Percentiles rank a stretch among this genome's conserved stretches.
phyloP scores from a whole-genome alignment of 2,113 vertebrate species.

The Callipepla californica region DNA sequence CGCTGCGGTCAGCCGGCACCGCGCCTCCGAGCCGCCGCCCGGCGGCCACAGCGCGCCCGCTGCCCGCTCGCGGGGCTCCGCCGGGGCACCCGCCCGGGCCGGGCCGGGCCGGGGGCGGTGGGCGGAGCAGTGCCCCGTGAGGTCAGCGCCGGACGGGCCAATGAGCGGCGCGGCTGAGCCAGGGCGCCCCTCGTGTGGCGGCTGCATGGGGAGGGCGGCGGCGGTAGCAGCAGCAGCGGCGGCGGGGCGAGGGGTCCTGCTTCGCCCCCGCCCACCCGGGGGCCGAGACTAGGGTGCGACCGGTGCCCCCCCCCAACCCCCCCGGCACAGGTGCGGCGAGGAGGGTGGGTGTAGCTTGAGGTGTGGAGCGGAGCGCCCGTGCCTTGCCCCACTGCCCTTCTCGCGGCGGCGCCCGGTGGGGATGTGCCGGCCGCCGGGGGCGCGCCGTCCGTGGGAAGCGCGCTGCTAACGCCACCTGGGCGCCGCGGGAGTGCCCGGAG shows the following conservation, averaged over 20 bases:
- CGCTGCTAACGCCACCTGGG: slow-evolving; percentile 44
- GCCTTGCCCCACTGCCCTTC: background rate
- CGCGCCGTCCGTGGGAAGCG: slow-evolving; percentile 30
- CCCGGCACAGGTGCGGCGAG: background rate
- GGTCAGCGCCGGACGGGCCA: slow-evolving; percentile 38
- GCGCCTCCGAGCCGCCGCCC: background rate
- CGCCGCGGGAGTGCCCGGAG: background rate
- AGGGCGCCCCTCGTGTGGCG: background rate
- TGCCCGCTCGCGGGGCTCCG: no score
- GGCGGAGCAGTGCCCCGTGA: background rate
- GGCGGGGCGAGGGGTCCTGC: background rate
- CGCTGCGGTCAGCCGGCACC: no score
- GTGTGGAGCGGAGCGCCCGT: background rate
- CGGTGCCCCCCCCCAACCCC: background rate
- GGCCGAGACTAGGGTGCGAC: background rate
- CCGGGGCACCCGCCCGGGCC: background rate
- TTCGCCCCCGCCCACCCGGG: background rate
- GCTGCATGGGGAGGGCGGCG: background rate
- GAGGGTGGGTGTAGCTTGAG: background rate
- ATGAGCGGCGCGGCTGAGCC: background rate
- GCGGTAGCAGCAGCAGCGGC: no score
- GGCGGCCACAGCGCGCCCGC: background rate
- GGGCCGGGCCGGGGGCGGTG: background rate
- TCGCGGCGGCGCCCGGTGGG: background rate
- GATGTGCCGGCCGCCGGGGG: slow-evolving; percentile 9